These are phyloP conservation scores for Berghia stephanieae DNA, from an alignment of 1,140 invertebrate species.

Conservation along the genomic window DNA sequence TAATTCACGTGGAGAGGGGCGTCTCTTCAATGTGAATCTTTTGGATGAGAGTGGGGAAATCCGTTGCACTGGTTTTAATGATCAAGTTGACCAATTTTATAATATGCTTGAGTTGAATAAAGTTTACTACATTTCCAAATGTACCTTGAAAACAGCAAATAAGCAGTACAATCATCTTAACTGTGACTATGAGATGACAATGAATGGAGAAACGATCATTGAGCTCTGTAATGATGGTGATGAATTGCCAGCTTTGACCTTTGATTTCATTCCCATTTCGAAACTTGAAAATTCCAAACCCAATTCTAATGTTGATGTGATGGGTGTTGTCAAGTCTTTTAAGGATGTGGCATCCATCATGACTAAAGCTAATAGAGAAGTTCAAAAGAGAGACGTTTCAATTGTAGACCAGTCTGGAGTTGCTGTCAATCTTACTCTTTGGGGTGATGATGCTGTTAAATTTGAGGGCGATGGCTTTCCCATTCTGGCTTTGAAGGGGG, in stretches of 20 bases:
- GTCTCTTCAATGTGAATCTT: conserved; percentile 91
- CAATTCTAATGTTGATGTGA: conserved; percentile 82
- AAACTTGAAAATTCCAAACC: conserved; percentile 76
- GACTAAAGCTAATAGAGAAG: conserved; percentile 80
- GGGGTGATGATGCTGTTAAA: conserved; percentile 77
- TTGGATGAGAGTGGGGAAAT: conserved; percentile 96
- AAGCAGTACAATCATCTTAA: conserved; percentile 86
- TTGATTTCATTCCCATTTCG: conserved; percentile 82
- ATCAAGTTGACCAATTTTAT: conserved; percentile 89
- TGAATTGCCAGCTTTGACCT: conserved; percentile 82
- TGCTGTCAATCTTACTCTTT: conserved; percentile 75
- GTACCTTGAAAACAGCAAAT: conserved; percentile 87
- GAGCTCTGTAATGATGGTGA: conserved; percentile 70
- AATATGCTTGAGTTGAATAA: conserved; percentile 84
- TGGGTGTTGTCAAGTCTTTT: conserved; percentile 85
- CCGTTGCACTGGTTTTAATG: conserved; percentile 91
- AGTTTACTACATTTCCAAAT: conserved; percentile 87
- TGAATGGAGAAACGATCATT: conserved; percentile 78
- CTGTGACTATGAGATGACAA: conserved; percentile 96
- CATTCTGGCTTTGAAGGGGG: conserved; percentile 85
- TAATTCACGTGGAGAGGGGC: conserved; percentile 91
- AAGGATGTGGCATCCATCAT: conserved; percentile 79
- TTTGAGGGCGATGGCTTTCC: conserved; percentile 82
- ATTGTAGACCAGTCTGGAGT: conserved; percentile 86
- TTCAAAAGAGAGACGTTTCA: conserved; percentile 88